A percentile compares a stretch with the other conserved stretches of the same genome.
These are phyloP conservation scores for Anthrax anthrax DNA, from an alignment of 2,888 invertebrate genomes.

Conservation along the genomic window DNA sequence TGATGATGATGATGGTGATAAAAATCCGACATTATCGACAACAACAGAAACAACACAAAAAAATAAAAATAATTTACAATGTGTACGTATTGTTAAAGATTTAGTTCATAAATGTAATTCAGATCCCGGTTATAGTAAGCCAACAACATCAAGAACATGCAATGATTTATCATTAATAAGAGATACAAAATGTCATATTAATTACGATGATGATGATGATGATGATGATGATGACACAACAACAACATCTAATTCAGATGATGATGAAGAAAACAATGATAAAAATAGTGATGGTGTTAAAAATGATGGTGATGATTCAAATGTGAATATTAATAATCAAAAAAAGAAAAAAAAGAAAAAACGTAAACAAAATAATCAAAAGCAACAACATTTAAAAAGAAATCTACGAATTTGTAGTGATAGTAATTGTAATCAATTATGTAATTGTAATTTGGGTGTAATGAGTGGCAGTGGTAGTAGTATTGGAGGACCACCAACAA, in stretches of 20 bases:
- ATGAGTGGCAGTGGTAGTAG: conserved; percentile 11
- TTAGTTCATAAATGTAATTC: conserved; percentile 53
- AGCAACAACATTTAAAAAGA: not conserved
- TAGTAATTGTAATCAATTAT: not conserved
- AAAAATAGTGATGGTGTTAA: not conserved
- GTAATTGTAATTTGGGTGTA: conserved; percentile 4
- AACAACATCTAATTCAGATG: not conserved
- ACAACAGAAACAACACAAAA: not conserved
- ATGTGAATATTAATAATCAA: not conserved
- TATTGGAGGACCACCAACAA: conserved; percentile 15
- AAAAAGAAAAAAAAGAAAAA: no score
- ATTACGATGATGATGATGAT: not conserved
- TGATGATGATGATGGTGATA: no score
- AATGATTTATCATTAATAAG: conserved; percentile 1
- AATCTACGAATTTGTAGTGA: not conserved
- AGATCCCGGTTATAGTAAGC: conserved; percentile 43
- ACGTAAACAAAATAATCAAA: not conserved
- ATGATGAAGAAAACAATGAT: not conserved
- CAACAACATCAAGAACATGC: not conserved
- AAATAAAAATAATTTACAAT: not conserved
- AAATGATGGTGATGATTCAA: not conserved
- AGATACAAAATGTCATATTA: not conserved
- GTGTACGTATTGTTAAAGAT: conserved; percentile 39
- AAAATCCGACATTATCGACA: not conserved
- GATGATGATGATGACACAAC: not conserved